Conservation (phyloP, 2,113 vertebrate genomes). For the Solea solea region DNA sequence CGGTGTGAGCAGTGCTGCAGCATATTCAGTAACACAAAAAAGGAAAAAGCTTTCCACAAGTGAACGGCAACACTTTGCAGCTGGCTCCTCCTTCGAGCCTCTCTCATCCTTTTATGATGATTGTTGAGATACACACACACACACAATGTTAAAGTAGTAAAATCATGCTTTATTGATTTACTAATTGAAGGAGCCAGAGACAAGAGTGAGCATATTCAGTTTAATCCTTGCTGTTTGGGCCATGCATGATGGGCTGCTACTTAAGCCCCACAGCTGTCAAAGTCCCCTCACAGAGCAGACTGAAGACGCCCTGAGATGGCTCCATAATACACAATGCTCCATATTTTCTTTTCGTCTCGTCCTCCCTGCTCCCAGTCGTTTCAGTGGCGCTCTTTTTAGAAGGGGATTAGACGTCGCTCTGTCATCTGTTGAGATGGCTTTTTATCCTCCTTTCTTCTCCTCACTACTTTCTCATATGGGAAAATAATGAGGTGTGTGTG, state of each 20-base stretch:
- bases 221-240: slow-evolving; percentile 72
- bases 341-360: slow-evolving; percentile 63
- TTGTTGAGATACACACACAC: slow-evolving; percentile 1
- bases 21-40: slow-evolving; percentile 35
- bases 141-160: slow-evolving; percentile 33
- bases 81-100: slow-evolving; percentile 34
- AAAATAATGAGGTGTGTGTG: slow-evolving; percentile 40
- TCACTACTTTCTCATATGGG: slow-evolving; percentile 16
- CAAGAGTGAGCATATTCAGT: slow-evolving; percentile 68
- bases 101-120: slow-evolving; percentile 21
- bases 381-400: slow-evolving; percentile 64
- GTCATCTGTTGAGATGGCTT: slow-evolving; percentile 76
- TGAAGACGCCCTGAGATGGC: slow-evolving; percentile 62
- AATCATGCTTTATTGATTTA: slow-evolving; percentile 73
- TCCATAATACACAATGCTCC: slow-evolving; percentile 68
- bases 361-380: slow-evolving; percentile 55
- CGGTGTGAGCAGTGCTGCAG: slow-evolving; percentile 19
- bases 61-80: slow-evolving; percentile 47
- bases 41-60: slow-evolving; percentile 27
- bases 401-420: slow-evolving; percentile 72
- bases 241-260: slow-evolving; percentile 62
- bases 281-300: slow-evolving; percentile 63
- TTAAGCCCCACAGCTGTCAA: slow-evolving; percentile 77
- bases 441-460: slow-evolving; percentile 54
- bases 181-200: slow-evolving; percentile 59